A percentile compares a stretch with the other conserved stretches of the same genome.
Evolutionary conservation across 2,113 vertebrate genomes (phyloP).

Genomic region (Lepisosteus osseus): DNA sequence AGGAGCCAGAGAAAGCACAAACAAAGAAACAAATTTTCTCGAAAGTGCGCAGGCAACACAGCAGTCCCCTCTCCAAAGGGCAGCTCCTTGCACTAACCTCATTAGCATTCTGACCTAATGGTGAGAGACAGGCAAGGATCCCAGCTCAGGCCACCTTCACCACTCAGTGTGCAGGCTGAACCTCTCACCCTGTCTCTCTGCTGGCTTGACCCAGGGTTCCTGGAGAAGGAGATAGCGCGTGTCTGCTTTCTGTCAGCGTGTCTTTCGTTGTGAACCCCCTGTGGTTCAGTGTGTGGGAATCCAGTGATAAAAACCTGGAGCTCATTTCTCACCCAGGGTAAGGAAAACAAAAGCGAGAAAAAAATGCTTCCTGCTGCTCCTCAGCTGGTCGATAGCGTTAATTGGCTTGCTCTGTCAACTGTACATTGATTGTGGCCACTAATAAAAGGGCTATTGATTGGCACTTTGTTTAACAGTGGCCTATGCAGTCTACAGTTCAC

Average conservation of each 20-base stretch:
- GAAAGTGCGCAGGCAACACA: no score
- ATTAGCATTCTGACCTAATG: constrained; percentile 55
- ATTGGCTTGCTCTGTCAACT: constrained; percentile 79
- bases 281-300: constrained; percentile 82
- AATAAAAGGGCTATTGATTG: constrained; percentile 84
- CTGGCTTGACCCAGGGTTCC: constrained; percentile 67
- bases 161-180: constrained; percentile 29
- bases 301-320: constrained; percentile 66
- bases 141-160: constrained; percentile 51
- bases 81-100: constrained; percentile 49
- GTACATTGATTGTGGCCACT: constrained; percentile 79
- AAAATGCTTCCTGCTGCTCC: constrained; percentile 64
- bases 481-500: constrained; percentile 61
- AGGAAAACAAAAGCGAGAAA: constrained; percentile 74
- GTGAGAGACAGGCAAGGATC: constrained; percentile 61
- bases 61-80: constrained; percentile 5
- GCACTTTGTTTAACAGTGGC: constrained; percentile 73
- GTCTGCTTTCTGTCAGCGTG: constrained; percentile 86
- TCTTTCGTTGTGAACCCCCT: constrained; percentile 65
- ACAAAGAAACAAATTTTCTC: no score
- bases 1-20: not conserved
- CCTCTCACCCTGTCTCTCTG: constrained; percentile 19
- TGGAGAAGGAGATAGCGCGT: constrained; percentile 71
- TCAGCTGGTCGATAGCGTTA: constrained; percentile 72
- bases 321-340: constrained; percentile 53